Evolutionary conservation across 2,888 invertebrate species (phyloP), one percentile per base, ranked within the genome.

Genomic region (Bellardia pandia): DNA sequence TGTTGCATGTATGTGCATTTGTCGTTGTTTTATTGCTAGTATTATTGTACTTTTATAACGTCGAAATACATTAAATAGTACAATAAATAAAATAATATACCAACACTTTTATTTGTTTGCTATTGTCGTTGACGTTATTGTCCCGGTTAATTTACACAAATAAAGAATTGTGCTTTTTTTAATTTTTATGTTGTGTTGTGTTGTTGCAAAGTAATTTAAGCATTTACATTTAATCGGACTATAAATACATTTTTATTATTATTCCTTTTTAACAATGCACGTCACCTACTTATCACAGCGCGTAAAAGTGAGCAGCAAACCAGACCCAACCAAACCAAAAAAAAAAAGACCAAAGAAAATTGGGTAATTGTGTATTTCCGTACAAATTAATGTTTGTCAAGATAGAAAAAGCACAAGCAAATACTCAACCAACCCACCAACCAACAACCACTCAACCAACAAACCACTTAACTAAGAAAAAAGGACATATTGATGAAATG

Each of bases 281-380:
- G 33, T 68, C 79, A 83, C 69, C 79, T 71, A 80, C 84, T 85
- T 85, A 85, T 75, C 85, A 74, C 3, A 64, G 74, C 30, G 5
- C 23, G 16, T 62, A 48, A 76, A 69, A 82, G 45, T 58, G 37
- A n/a, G 11, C 23, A 33, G 7, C 0, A 42, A 37, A 42, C 42
- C n/a, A 48, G 68, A 30, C 16, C 11, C 5, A 53, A 23, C 23
- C 23, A 23, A 23, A 23, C 23, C 1, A 37, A 0, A 2, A 9
- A 48, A 14, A 62, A 62, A 86, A 74, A 77, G 53, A 23, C n/a
- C 23, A 62, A 69, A 77, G 37, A 78, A 87, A 87, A 87, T 87
- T 87, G 87, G 77, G 85, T 87, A 87, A 87, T 87, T 87, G 87
- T 78, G 81, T 85, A 87, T 85, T 87, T 87, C 87, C 85, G 78